Conservation (phyloP, 2,888 invertebrate species). For the Beris chalybata region DNA sequence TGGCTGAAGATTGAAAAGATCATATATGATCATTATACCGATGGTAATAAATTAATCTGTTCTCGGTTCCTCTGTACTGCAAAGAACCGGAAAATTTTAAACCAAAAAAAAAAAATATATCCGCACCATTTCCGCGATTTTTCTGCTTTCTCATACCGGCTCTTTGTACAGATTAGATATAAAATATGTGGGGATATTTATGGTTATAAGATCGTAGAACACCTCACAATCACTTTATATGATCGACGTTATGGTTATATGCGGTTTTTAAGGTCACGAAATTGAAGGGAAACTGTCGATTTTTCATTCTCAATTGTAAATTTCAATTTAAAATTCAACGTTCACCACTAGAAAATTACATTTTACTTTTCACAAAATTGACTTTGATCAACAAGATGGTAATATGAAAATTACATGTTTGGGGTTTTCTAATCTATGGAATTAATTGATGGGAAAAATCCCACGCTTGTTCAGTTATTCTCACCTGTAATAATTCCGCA, state of each 20-base stretch:
- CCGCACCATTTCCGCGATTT: slow-evolving; percentile 2
- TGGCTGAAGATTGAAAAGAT: slow-evolving; percentile 14
- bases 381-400: too few relatives aligned
- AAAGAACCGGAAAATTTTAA: slow-evolving; percentile 6
- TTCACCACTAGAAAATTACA: too few relatives aligned
- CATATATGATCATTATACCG: slow-evolving; percentile 19
- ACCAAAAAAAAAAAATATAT: slow-evolving; percentile 1
- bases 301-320: background rate
- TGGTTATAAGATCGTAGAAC: too few relatives aligned
- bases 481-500: too few relatives aligned
- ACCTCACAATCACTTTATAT: background rate
- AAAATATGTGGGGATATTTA: too few relatives aligned
- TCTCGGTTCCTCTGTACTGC: background rate
- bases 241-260: background rate
- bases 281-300: slow-evolving; percentile 11
- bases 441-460: too few relatives aligned
- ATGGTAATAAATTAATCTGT: slow-evolving; percentile 30
- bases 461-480: too few relatives aligned
- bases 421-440: too few relatives aligned
- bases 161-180: too few relatives aligned
- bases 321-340: background rate
- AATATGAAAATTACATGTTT: too few relatives aligned
- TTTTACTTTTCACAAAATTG: too few relatives aligned
- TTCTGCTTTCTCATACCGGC: slow-evolving; percentile 2
- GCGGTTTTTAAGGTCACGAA: slow-evolving; percentile 4